phyloP scores from a whole-genome alignment of 2,888 invertebrate genomes.

The Cetonia aurata region DNA sequence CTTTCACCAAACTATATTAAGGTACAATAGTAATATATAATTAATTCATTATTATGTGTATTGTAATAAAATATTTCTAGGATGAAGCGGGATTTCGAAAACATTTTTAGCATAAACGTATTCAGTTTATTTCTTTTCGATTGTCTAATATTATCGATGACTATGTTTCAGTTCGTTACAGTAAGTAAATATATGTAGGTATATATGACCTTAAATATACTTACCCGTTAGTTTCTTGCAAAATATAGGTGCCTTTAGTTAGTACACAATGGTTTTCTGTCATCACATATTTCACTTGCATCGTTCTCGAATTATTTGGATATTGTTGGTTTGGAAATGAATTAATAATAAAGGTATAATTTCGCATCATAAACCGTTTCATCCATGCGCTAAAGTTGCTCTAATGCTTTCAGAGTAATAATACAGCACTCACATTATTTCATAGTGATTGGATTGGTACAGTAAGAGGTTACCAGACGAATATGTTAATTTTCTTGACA shows the following conservation, averaged over 20 bases:
- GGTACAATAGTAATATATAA: neutral
- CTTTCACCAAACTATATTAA: conserved; percentile 2
- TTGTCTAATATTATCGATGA: conserved; percentile 16
- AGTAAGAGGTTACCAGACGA: conserved; percentile 8
- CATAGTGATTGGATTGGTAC: conserved; percentile 3
- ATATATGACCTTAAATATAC: no score
- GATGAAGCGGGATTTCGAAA: no score
- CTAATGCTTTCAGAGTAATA: conserved; percentile 6
- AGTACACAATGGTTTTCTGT: conserved; percentile 1
- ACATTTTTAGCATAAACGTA: neutral
- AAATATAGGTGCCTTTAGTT: neutral
- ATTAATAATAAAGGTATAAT: conserved; percentile 6
- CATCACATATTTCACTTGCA: conserved; percentile 6
- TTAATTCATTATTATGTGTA: no score
- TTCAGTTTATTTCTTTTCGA: conserved; percentile 1
- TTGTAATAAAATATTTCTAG: no score
- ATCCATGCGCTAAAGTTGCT: neutral
- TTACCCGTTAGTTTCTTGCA: no score
- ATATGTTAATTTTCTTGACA: conserved; percentile 12
- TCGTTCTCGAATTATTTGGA: conserved; percentile 1
- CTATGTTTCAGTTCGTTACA: conserved; percentile 19
- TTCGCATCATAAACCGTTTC: no score
- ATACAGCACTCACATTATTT: neutral
- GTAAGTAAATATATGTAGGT: conserved; percentile 1
- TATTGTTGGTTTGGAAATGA: conserved; percentile 22